Base-by-base conservation (phyloP, 2,888 invertebrate genomes). In the Yponomeuta plumbellus region DNA sequence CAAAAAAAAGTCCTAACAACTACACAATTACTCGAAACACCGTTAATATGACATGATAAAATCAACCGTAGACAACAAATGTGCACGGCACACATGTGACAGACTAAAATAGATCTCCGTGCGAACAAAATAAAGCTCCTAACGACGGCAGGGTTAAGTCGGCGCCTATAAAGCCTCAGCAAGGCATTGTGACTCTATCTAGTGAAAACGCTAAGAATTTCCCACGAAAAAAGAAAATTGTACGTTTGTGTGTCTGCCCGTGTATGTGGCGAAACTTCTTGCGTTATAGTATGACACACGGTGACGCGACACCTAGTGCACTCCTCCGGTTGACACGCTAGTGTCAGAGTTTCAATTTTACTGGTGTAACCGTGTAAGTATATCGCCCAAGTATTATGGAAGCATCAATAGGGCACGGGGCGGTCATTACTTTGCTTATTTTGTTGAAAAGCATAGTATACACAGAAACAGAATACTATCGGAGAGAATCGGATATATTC, bases 201-300 rank as follows among this genome's bases (percentile, higher is more conserved):
- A 74, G 87, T 85, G 89, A 88, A 88, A 88, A 88, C 83, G 80
- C 72, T 72, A 72, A 72, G 75, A 76, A 80, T 80, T 88, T 88
- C 90, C 85, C 88, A 88, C 88, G 88, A 87, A 89, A 89, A 88
- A 88, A 88, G 86, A 85, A 85, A 89, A 89, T 85, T 80, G 79
- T 75, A 75, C 44, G 44, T 52, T 52, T 52, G 44, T 52, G 44
- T 52, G 44, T 0, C 44, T 52, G 44, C 44, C 34, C 44, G 44
- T 52, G 44, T 78, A 75, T 73, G 71, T 84, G 85, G 85, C 76
- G 86, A 85, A 86, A 86, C 80, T 69, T 73, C 75, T 86, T 84
- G 83, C 84, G 73, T 79, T 79, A 73, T 71, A n/a, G 21, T 44
- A 63, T 63, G 44, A 44, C 21, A 63, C 22, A 44, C 57, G 69